Conservation (phyloP, 2,888 invertebrate genomes). For the Eilema depressum region DNA sequence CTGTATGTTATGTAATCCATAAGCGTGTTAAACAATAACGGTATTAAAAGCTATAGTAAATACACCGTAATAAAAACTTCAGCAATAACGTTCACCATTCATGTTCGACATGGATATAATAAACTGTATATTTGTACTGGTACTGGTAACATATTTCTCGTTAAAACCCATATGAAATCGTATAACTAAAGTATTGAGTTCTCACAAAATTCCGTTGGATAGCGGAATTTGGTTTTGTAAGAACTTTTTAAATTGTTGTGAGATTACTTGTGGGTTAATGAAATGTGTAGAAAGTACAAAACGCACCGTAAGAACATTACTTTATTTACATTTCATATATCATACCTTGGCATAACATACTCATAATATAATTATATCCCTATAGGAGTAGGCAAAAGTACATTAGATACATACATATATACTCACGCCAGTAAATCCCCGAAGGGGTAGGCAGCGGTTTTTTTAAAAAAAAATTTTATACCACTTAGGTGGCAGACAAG, state of each 20-base stretch:
- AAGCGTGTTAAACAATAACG: not conserved
- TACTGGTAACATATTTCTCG: slow-evolving; percentile 17
- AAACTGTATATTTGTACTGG: slow-evolving; percentile 28
- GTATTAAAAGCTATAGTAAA: not conserved
- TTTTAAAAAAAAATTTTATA: no score
- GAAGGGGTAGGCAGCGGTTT: no score
- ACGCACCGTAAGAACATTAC: not conserved
- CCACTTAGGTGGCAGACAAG: no score
- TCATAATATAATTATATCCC: no score
- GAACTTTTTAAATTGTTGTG: slow-evolving; percentile 10
- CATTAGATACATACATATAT: no score
- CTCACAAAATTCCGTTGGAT: slow-evolving; percentile 8
- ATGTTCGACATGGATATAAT: slow-evolving; percentile 31
- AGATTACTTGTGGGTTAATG: not conserved
- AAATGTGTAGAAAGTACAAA: not conserved
- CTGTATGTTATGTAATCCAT: not conserved
- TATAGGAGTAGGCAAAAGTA: not conserved
- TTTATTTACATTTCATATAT: not conserved
- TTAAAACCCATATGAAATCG: slow-evolving; percentile 28
- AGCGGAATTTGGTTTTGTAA: slow-evolving; percentile 11
- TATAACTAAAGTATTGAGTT: slow-evolving; percentile 26
- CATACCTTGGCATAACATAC: not conserved
- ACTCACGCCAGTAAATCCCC: no score
- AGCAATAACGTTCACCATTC: slow-evolving; percentile 17
- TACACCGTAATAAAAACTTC: slow-evolving; percentile 7